These are phyloP conservation scores for Lasioglossum lativentre DNA, from an alignment of 2,888 invertebrate genomes.

Conservation along the genomic window DNA sequence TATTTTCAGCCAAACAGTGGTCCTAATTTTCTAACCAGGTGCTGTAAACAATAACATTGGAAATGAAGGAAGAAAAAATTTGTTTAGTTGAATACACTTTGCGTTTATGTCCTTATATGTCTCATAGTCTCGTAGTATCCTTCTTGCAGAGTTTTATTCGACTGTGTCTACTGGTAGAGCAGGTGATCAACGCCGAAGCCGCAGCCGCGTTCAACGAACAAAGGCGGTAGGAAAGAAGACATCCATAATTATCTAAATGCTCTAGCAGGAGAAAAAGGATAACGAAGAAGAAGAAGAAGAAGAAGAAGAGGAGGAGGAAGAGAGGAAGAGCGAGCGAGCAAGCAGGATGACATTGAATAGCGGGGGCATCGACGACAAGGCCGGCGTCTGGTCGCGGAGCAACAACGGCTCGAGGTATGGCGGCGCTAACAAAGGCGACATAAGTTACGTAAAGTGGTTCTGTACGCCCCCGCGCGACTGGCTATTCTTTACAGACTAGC, in stretches of 20 bases:
- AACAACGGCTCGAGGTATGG: constrained; percentile 57
- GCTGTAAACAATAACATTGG: no score
- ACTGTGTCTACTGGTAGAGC: background rate
- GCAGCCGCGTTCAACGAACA: background rate
- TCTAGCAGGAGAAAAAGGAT: background rate
- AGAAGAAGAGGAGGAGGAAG: no score
- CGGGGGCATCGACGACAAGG: constrained; percentile 40
- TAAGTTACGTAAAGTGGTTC: constrained; percentile 80
- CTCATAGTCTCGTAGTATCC: no score
- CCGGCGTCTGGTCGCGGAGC: constrained; percentile 27
- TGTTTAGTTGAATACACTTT: no score
- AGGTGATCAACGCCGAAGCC: background rate
- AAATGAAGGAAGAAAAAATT: no score
- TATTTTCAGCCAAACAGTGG: no score
- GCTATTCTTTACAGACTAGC: constrained; percentile 73
- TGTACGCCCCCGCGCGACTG: constrained; percentile 63
- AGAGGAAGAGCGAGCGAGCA: background rate
- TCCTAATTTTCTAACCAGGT: no score
- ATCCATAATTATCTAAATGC: constrained; percentile 17
- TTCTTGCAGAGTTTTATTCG: background rate
- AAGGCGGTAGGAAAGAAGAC: background rate
- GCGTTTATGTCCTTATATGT: no score
- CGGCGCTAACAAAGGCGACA: constrained; percentile 78
- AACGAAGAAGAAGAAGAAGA: no score
- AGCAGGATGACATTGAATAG: constrained; percentile 12